Base-by-base conservation (phyloP, 1,140 invertebrate genomes). In the Caerostris extrusa region DNA sequence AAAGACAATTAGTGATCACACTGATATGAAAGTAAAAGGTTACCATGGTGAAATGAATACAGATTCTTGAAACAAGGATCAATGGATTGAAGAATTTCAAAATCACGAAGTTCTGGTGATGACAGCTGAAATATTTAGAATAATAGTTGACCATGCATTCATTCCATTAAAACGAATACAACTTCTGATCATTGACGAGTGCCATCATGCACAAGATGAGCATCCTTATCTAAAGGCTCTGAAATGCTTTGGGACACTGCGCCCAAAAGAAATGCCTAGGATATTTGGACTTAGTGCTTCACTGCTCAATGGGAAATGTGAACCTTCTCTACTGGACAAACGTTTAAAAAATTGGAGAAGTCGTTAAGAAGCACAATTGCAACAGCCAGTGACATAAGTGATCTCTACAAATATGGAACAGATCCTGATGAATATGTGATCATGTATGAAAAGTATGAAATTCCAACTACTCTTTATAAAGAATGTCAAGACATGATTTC, bases 151-250 rank as follows among this genome's bases (percentile, higher is more conserved):
- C 10, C 97, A 97, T 94, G 96, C 96, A 6, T 97, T 97, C 94
- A 96, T 99, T n/a, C 94, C 95, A 61, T 95, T 97, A 53, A 95
- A 95, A 50, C 95, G 97, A 87, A 96, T 99, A n/a, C 98, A 98
- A 96, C 96, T 99, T 53, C 95, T 99, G 0, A 97, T 99, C 64
- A 97, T 99, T 95, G 98, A 99, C 95, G 98, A 99, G 95, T 99
- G 98, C 95, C 99, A 99, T 95, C 97, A 97, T 95, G 98, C 97
- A 17, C 97, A 91, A 57, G 60, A 60, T 7, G 96, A 97, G 90
- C 98, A 98, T 96, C 97, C 98, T 0, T 98, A 97, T 91, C 95
- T 94, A 10, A 94, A 95, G 89, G 94, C 98, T 2, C 98, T 98
- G 97, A 96, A 97, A 88, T 95, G 96, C 5, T 97, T 98, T 95